Conservation (phyloP, 1,140 invertebrate genomes). For the Zophobas morio region DNA sequence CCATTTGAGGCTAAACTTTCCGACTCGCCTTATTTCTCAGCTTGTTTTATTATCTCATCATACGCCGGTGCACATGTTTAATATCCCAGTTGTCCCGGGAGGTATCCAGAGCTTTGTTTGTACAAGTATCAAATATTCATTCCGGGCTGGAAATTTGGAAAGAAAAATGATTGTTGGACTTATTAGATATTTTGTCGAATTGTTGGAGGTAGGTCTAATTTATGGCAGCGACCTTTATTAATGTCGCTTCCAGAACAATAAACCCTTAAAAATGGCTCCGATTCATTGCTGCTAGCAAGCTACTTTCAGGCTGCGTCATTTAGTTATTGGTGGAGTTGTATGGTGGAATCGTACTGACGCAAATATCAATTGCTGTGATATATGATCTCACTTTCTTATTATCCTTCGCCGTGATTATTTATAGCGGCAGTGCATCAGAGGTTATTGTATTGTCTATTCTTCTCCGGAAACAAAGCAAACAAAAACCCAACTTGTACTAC, state of each 20-base stretch:
- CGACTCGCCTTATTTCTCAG: too few species aligned
- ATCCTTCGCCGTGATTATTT: constrained; percentile 11
- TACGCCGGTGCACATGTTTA: background rate
- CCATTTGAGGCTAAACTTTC: too few species aligned
- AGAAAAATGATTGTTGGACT: background rate
- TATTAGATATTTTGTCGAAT: constrained; percentile 5
- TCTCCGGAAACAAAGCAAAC: background rate
- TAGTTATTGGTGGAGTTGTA: constrained; percentile 11
- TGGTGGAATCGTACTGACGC: background rate
- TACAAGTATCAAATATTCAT: background rate
- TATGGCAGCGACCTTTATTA: background rate
- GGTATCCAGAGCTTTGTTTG: background rate
- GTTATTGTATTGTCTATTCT: constrained; percentile 10
- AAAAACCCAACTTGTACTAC: background rate
- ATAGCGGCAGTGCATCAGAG: background rate
- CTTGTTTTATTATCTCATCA: background rate
- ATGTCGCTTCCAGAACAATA: constrained; percentile 11
- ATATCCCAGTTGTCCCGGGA: too few species aligned
- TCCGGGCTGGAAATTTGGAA: background rate
- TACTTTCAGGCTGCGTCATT: constrained; percentile 7
- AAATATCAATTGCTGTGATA: constrained; percentile 30
- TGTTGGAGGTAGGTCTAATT: background rate
- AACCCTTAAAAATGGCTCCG: constrained; percentile 19
- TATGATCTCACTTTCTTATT: constrained; percentile 12
- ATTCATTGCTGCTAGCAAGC: constrained; percentile 1